Evolutionary conservation across 2,888 invertebrate genomes (phyloP), one percentile per base, ranked within the genome.

Genomic region (Villa cingulata): DNA sequence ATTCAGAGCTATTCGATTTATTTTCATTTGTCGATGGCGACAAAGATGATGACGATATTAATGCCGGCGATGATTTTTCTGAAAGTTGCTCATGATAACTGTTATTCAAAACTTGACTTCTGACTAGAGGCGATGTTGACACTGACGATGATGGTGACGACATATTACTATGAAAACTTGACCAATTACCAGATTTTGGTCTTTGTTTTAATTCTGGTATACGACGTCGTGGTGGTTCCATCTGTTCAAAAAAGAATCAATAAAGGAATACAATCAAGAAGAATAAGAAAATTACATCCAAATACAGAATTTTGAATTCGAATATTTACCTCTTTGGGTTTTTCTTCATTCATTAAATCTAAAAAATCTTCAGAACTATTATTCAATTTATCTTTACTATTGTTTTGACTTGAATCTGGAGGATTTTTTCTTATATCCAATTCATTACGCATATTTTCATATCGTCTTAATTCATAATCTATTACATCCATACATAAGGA

Each of bases 401-500:
- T 54, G 14, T 19, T 20, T 49, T 62, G 61, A 16, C 60, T 65
- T 1, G 70, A 69, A 10, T 57, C 57, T 1, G 64, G 60, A 41
- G 69, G 68, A 54, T 64, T 64, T 53, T 70, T 69, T 52, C 74
- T 71, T 45, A 75, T 74, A 54, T 81, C 80, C 59, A 81, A 67
- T 55, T 83, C 81, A 44, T 81, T 82, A 61, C 83, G 83, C 94
- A 95, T 95, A 57, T 89, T 84, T 59, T 92, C 91, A 71, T 91
- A 92, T 53, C 96, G 80, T 58, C 86, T 83, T 45, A 97, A 72
- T 70, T 98, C 97, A 71, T 86, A 89, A 62, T 96, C 95, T 54
- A 97, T 82, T 46, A 97, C 86, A 68, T 91, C 91, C 86, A 98
- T 90, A 62, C 92, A 92, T 49, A 97, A 74, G 2, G 96, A 95